Conservation (phyloP, 2,888 invertebrate species). For the Lycaena phlaeas region DNA sequence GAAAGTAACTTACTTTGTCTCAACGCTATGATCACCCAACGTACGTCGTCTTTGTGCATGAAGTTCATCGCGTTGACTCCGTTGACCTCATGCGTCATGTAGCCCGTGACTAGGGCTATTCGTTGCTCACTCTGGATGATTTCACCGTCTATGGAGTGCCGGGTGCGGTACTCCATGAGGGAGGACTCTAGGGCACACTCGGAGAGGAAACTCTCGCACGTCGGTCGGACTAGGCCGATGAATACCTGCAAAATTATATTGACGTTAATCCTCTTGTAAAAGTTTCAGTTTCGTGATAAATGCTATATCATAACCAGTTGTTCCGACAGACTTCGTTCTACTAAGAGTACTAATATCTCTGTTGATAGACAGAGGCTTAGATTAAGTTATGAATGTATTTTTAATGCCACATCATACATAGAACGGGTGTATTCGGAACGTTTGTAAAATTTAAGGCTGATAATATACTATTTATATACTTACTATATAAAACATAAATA, state of each 20-base stretch:
- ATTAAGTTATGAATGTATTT: too few species aligned
- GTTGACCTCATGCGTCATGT: constrained; percentile 89
- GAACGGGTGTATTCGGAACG: too few species aligned
- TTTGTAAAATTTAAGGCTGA: too few species aligned
- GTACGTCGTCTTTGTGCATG: constrained; percentile 90
- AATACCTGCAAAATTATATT: constrained; percentile 57
- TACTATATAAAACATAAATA: too few species aligned
- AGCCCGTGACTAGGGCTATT: constrained; percentile 91
- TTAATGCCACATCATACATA: too few species aligned
- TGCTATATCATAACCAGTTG: too few species aligned
- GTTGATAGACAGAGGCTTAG: too few species aligned
- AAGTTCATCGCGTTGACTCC: constrained; percentile 90
- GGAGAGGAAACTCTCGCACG: constrained; percentile 70
- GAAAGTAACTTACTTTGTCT: constrained; percentile 78
- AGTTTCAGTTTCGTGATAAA: too few species aligned
- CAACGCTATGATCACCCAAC: constrained; percentile 89
- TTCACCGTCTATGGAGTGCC: constrained; percentile 89
- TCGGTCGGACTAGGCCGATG: constrained; percentile 80
- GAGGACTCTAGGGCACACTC: constrained; percentile 42
- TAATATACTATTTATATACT: too few species aligned
- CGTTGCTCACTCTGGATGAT: constrained; percentile 92
- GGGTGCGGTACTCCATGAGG: constrained; percentile 88
- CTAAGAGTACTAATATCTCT: too few species aligned
- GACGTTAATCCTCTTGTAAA: too few species aligned
- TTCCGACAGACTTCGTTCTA: too few species aligned